Base-by-base conservation (phyloP, 2,113 vertebrate genomes). In the Phycodurus eques region DNA sequence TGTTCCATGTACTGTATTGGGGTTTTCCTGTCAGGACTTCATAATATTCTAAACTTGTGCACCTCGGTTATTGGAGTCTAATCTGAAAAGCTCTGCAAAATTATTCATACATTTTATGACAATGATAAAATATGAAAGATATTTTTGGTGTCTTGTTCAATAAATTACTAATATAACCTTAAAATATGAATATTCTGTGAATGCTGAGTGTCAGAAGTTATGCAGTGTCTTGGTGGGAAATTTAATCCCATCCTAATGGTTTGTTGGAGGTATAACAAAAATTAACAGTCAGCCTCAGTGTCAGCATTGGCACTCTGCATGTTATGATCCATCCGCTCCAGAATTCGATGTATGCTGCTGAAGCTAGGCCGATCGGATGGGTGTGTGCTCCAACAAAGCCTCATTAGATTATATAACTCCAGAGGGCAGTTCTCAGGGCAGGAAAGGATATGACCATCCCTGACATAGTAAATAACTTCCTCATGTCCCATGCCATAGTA, bases 401-500 rank as follows among this genome's bases (percentile, higher is more conserved):
- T 94, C 98, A 99, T 99, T 31, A 99, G 91, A 56, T 96, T 98
- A 78, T 98, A 99, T 17, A 99, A 93, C 84, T 99, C 97, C 82
- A 95, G 72, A 0, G 97, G 96, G 78, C 98, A 99, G 80, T 96
- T 90, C 42, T 97, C 96, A 0, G 98, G 98, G 78, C 96, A 95
- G 56, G 93, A 92, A n/a, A 99, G 94, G 74, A 98, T 92, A 35
- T 98, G 95, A 11, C 98, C 98, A 5, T 99, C 97, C 64, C 96
- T 92, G 66, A 99, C 98, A 0, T 96, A 99, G 91, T 97, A 99
- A 67, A 99, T 99, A 17, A 99, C 98, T 82, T 99, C 98, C 76
- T 99, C 98, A 0, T 99, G 98, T 73, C 96, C 95, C 98, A 99
- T 99, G 0, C 98, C 97, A 0, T 97, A 98, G 89, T 99, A 99